Evolutionary conservation across 2,113 vertebrate genomes (phyloP).

Genomic region (Camarhynchus parvulus): DNA sequence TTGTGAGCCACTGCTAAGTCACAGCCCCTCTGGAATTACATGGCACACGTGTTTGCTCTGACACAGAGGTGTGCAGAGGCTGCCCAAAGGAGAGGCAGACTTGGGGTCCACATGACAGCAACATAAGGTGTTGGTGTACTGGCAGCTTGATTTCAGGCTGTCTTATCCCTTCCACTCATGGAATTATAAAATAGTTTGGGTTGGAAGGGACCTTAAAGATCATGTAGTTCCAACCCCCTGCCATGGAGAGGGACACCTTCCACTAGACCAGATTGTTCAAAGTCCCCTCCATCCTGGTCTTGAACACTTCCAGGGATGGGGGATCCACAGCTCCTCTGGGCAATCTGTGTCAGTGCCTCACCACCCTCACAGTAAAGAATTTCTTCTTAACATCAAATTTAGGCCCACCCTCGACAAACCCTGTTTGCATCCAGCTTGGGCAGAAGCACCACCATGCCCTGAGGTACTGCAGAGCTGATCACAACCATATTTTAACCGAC

Average conservation of each 20-base stretch:
- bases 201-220: background rate
- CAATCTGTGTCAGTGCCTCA: background rate
- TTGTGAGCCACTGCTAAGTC: background rate
- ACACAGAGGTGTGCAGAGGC: background rate
- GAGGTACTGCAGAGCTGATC: background rate
- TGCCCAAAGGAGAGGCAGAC: background rate
- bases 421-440: background rate
- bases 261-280: background rate
- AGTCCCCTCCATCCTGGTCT: background rate
- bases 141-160: background rate
- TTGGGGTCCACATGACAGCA: background rate
- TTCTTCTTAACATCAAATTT: background rate
- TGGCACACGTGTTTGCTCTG: background rate
- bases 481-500: background rate
- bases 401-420: background rate
- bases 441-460: background rate
- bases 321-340: background rate
- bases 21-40: background rate
- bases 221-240: fast-evolving
- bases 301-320: background rate
- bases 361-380: background rate
- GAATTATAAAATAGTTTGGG: background rate
- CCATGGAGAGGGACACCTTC: background rate
- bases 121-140: background rate
- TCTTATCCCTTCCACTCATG: background rate